Evolutionary conservation across 2,888 invertebrate genomes (phyloP).

Genomic region (Caenorhabditis sp.): DNA sequence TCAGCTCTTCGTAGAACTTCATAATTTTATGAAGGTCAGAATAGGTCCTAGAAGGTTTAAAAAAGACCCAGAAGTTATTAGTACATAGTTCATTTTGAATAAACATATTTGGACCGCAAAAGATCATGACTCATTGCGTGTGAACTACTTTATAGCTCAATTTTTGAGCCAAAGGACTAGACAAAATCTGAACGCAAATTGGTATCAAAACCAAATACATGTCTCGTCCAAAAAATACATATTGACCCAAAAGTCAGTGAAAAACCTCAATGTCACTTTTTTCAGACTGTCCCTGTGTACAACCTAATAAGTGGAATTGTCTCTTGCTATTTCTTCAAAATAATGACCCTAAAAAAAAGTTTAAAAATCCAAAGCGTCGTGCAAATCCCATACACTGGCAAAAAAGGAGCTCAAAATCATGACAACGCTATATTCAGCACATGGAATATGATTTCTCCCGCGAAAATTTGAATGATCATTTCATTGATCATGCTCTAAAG

Average conservation of each 20-base stretch:
- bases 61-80: too few species aligned
- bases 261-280: not conserved
- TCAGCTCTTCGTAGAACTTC: too few species aligned
- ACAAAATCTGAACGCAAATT: too few species aligned
- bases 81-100: too few species aligned
- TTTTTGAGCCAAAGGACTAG: too few species aligned
- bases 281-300: slow-evolving; percentile 16
- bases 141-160: too few species aligned
- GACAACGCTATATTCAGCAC: slow-evolving; percentile 16
- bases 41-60: too few species aligned
- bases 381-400: slow-evolving; percentile 13
- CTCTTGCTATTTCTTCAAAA: slow-evolving; percentile 1
- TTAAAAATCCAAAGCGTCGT: slow-evolving; percentile 9
- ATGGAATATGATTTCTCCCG: slow-evolving; percentile 7
- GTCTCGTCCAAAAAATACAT: not conserved
- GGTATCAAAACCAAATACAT: not conserved
- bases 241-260: not conserved
- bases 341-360: slow-evolving; percentile 5
- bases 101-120: too few species aligned
- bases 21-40: too few species aligned
- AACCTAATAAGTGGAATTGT: slow-evolving; percentile 23
- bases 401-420: slow-evolving; percentile 19
- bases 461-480: not conserved
- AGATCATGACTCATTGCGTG: too few species aligned
- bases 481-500: too few species aligned